phyloP scores from a whole-genome alignment of 2,888 invertebrate species.

The Nysson spinosus region DNA sequence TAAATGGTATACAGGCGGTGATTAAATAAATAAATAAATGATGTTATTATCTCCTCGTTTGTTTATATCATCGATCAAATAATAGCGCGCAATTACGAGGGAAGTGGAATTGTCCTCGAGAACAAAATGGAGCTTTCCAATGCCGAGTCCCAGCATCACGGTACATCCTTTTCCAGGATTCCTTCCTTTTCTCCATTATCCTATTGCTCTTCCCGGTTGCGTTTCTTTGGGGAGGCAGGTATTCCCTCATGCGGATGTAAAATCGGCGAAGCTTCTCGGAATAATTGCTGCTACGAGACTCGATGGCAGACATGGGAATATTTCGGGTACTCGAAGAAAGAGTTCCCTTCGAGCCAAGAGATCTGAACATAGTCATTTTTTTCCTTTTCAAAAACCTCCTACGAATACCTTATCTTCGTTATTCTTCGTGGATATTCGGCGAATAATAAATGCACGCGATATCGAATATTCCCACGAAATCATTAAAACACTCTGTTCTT shows the following conservation, averaged over 20 bases:
- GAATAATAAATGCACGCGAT: background rate
- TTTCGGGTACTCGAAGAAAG: conserved; percentile 52
- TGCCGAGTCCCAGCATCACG: no score
- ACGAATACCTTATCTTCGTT: conserved; percentile 46
- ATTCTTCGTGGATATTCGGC: conserved; percentile 33
- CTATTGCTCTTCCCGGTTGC: conserved; percentile 4
- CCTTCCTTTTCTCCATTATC: conserved; percentile 3
- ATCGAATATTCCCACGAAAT: conserved; percentile 11
- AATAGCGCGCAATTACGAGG: no score
- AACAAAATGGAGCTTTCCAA: no score
- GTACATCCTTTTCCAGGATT: conserved; percentile 1
- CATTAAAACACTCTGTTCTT: no score
- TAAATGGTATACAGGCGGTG: no score
- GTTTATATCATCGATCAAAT: no score
- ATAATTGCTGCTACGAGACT: conserved; percentile 65
- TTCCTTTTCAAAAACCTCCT: conserved; percentile 46
- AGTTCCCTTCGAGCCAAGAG: conserved; percentile 44
- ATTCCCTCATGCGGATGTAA: conserved; percentile 61
- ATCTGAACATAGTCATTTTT: conserved; percentile 46
- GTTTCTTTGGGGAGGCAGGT: conserved; percentile 27
- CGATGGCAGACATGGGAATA: conserved; percentile 56
- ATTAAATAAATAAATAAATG: no score
- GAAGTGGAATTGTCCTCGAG: no score
- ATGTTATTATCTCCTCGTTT: no score
- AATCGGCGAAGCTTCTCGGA: conserved; percentile 58